These are phyloP conservation scores for Merodon equestris DNA, from an alignment of 2,888 invertebrate species.

Conservation along the genomic window DNA sequence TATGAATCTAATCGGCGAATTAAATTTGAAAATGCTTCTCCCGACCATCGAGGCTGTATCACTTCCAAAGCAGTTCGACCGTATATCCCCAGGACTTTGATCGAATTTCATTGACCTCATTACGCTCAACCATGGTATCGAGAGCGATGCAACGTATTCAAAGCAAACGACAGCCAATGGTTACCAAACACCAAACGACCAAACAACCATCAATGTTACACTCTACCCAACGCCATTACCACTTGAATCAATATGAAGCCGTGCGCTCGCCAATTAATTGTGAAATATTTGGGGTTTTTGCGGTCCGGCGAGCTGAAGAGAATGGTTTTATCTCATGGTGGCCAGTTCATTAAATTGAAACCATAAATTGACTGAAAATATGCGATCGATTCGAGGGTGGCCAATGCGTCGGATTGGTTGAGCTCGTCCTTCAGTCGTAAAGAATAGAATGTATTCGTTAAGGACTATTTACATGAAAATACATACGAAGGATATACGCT, in stretches of 20 bases:
- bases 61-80: too few species aligned
- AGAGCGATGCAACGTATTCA: too few species aligned
- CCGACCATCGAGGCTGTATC: too few species aligned
- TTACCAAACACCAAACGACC: constrained; percentile 3
- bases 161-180: neutral
- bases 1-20: too few species aligned
- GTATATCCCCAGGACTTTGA: neutral
- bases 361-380: constrained; percentile 66
- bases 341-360: constrained; percentile 61
- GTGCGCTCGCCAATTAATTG: constrained; percentile 56
- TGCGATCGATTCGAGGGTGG: constrained; percentile 43
- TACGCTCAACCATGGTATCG: neutral
- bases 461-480: neutral
- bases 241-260: constrained; percentile 42
- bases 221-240: constrained; percentile 4
- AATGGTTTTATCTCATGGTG: constrained; percentile 34
- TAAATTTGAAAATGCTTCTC: too few species aligned
- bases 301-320: constrained; percentile 20
- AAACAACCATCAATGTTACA: constrained; percentile 6
- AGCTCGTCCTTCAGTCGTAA: constrained; percentile 7
- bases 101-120: constrained; percentile 22
- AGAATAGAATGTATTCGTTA: constrained; percentile 27
- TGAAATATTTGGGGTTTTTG: constrained; percentile 56
- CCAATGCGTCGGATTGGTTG: constrained; percentile 36
- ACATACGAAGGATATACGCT: constrained; percentile 5